Base-by-base conservation (phyloP, 2,888 invertebrate genomes). In the Catocala nupta region DNA sequence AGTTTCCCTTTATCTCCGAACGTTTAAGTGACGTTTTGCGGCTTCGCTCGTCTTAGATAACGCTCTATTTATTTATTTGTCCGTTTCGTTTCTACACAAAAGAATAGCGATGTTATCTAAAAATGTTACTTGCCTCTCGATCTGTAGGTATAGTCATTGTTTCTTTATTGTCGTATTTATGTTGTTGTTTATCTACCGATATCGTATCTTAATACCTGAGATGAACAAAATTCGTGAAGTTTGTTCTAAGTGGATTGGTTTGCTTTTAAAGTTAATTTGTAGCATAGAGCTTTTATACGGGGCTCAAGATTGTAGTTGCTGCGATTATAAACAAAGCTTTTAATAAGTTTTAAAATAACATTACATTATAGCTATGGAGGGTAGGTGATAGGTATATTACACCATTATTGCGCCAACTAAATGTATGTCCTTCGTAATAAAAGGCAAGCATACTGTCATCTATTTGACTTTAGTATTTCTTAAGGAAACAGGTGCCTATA, bases 31-130 rank as follows among this genome's bases (percentile, higher is more conserved):
- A 84, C 85, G 80, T 85, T 85, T 83, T 84, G 87, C 78, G 88
- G 87, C 73, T 85, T 84, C 68, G 44, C 78, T 79, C 78, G 74
- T 72, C 80, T 57, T 65, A 86, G 90, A 91, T 91, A 91, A 88
- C 83, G 74, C 67, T 76, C 81, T 88, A 89, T 91, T 90, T 90
- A 89, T 91, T 90, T 90, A 90, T 90, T 91, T 89, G 86, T 86
- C 75, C 74, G 76, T 75, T 77, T 75, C 77, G 25, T 3, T 25
- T 25, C 25, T 70, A 71, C 68, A 77, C 79, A 81, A 78, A 75
- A 65, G 68, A 63, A 67, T 70, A 64, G 65, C 66, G 81, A 85
- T 85, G 68, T 74, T 83, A 84, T 86, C 87, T 63, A 50, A 68
- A 74, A 74, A 71, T 71, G 71, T 73, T 78, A 79, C 77, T 78